Conservation (phyloP, 2,113 vertebrate genomes). For the Dolichallabes microphthalmus region DNA sequence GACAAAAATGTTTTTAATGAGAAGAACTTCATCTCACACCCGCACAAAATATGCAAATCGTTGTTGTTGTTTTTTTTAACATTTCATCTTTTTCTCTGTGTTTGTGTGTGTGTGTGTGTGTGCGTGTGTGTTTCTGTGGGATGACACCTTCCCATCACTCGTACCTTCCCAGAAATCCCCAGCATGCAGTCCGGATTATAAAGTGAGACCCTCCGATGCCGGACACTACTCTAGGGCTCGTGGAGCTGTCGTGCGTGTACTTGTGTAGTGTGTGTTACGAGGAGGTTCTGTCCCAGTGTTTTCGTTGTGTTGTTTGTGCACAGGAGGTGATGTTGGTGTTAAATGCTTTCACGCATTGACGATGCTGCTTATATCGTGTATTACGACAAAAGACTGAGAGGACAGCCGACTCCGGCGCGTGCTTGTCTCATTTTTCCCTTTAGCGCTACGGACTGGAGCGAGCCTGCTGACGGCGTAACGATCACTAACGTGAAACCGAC, state of each 20-base stretch:
- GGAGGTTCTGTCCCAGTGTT: background rate
- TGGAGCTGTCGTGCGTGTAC: constrained; percentile 16
- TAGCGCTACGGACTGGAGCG: background rate
- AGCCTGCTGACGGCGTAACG: background rate
- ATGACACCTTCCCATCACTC: background rate
- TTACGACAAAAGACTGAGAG: constrained; percentile 60
- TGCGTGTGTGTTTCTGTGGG: background rate
- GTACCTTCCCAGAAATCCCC: constrained; percentile 14
- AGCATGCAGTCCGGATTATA: constrained; percentile 34
- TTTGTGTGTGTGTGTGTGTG: background rate
- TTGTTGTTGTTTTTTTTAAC: constrained; percentile 45
- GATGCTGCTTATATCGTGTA: constrained; percentile 67
- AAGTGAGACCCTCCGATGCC: background rate
- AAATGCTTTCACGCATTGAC: constrained; percentile 65
- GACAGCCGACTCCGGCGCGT: constrained; percentile 65
- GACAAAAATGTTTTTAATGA: constrained; percentile 56
- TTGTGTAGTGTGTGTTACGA: constrained; percentile 3
- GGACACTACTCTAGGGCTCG: constrained; percentile 37
- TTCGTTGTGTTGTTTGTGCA: constrained; percentile 67
- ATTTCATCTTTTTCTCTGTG: constrained; percentile 1
- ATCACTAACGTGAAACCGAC: background rate
- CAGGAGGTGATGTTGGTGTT: constrained; percentile 48
- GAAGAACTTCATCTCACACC: constrained; percentile 66
- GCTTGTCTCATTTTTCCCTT: constrained; percentile 22
- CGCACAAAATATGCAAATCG: constrained; percentile 75